Conservation (phyloP, 2,113 vertebrate genomes). For the Saguinus midas region DNA sequence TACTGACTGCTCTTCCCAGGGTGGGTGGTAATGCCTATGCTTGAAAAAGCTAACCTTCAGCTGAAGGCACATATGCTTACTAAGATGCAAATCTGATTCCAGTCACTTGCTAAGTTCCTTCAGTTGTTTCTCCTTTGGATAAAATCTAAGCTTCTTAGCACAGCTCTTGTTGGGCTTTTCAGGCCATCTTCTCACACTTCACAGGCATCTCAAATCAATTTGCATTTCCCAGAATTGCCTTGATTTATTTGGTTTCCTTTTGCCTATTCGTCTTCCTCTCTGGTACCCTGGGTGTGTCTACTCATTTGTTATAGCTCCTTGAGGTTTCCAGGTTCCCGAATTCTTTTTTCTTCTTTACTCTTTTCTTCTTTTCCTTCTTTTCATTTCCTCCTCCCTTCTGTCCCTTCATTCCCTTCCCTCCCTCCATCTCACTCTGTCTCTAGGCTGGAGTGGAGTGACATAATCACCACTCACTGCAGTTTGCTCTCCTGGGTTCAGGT, state of each 20-base stretch:
- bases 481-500: too few relatives aligned
- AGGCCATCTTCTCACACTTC: not conserved
- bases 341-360: too few relatives aligned
- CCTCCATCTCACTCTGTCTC: too few relatives aligned
- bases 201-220: rapidly evolving
- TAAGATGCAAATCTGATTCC: not conserved
- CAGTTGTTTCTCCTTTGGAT: not conserved
- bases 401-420: too few relatives aligned
- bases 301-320: not conserved
- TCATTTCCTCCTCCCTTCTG: too few relatives aligned
- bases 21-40: not conserved
- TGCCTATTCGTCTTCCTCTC: too few relatives aligned
- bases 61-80: not conserved
- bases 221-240: not conserved
- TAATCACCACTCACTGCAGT: too few relatives aligned
- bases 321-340: not conserved
- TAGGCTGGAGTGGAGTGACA: too few relatives aligned
- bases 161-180: not conserved
- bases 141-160: not conserved
- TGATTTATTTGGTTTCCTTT: not conserved
- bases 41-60: not conserved
- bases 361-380: too few relatives aligned
- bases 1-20: not conserved
- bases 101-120: not conserved
- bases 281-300: not conserved